Evolutionary conservation across 2,888 invertebrate genomes (phyloP).

Genomic region (Coecobrya sp.): DNA sequence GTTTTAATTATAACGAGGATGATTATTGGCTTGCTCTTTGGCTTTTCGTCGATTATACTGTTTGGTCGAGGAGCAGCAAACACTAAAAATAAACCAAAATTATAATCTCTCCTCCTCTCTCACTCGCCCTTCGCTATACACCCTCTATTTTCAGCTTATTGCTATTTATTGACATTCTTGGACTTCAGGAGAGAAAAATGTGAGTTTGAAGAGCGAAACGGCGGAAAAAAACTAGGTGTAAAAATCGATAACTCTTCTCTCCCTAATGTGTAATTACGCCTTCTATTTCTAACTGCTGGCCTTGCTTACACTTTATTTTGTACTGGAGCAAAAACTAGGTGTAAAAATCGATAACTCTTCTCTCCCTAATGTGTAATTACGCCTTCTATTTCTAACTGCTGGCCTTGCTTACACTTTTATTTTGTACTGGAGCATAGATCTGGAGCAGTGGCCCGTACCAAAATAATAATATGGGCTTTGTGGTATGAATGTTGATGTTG

Average conservation of each 20-base stretch:
- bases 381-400: background rate
- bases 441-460: slow-evolving; percentile 7
- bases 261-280: slow-evolving; percentile 1
- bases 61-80: background rate
- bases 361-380: slow-evolving; percentile 6
- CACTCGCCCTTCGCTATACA: too few relatives aligned
- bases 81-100: background rate
- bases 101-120: background rate
- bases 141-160: too few relatives aligned
- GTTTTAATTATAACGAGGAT: slow-evolving; percentile 24
- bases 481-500: background rate
- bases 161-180: background rate
- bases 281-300: background rate
- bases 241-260: slow-evolving; percentile 38
- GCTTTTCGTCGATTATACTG: background rate
- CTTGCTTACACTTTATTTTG: slow-evolving; percentile 23
- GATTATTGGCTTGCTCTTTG: slow-evolving; percentile 34
- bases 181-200: background rate
- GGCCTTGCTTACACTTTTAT: slow-evolving; percentile 29
- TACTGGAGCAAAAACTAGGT: background rate
- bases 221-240: background rate
- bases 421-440: background rate
- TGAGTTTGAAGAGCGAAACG: background rate
- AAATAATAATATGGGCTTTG: background rate
- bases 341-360: slow-evolving; percentile 40